Evolutionary conservation across 2,888 invertebrate genomes (phyloP).

Genomic region (Phlogophora meticulosa): DNA sequence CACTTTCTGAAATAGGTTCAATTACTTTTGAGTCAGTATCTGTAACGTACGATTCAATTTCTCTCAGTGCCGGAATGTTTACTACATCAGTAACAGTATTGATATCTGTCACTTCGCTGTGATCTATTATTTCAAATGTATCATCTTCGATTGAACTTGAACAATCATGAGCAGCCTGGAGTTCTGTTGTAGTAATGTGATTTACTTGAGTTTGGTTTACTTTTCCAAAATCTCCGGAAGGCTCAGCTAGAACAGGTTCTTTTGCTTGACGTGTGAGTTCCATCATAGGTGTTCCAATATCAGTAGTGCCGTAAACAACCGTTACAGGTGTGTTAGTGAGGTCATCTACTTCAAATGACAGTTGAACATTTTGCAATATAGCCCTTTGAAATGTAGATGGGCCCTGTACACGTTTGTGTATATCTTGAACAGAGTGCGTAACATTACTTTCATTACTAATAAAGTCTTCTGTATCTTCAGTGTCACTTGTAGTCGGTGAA

Average conservation of each 20-base stretch:
- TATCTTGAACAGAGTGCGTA: constrained; percentile 13
- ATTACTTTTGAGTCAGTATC: constrained; percentile 8
- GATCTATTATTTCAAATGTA: constrained; percentile 67
- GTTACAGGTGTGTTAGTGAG: constrained; percentile 73
- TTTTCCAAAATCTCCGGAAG: neutral
- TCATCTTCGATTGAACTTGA: constrained; percentile 52
- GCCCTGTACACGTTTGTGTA: constrained; percentile 15
- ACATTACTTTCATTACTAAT: constrained; percentile 55
- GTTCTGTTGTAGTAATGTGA: constrained; percentile 9
- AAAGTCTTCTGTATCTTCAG: constrained; percentile 53
- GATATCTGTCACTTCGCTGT: constrained; percentile 54
- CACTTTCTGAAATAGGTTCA: constrained; percentile 15
- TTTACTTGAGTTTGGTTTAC: neutral
- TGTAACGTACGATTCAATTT: neutral
- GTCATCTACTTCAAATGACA: constrained; percentile 77
- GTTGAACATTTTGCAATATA: constrained; percentile 63
- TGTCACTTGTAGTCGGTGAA: constrained; percentile 44
- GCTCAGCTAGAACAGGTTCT: neutral
- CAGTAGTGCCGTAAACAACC: constrained; percentile 69
- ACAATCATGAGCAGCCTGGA: constrained; percentile 20
- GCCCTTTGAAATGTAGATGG: constrained; percentile 29
- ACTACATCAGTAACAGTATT: constrained; percentile 1
- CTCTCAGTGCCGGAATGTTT: constrained; percentile 9
- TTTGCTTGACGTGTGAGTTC: constrained; percentile 33
- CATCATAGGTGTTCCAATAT: constrained; percentile 55